Percentiles rank a stretch among this genome's conserved stretches.
Evolutionary conservation across 2,888 invertebrate genomes (phyloP).

Genomic region (Gnatocerus cornutus): DNA sequence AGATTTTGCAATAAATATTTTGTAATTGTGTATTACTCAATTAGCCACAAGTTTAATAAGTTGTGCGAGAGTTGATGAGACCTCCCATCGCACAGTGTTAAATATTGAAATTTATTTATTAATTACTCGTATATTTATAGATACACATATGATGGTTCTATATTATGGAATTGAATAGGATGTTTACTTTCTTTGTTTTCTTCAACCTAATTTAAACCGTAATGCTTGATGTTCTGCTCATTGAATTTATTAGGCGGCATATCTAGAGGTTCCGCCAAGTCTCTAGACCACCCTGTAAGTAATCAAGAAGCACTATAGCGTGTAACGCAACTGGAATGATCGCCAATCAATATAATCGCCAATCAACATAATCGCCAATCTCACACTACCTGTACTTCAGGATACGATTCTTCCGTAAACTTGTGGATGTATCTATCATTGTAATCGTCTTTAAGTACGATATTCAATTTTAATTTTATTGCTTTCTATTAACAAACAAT

Average conservation of each 20-base stretch:
- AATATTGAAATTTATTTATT: no score
- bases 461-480: no score
- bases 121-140: not conserved
- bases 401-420: constrained; percentile 37
- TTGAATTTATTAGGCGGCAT: constrained; percentile 44
- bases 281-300: constrained; percentile 53
- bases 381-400: constrained; percentile 50
- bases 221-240: constrained; percentile 46
- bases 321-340: constrained; percentile 54
- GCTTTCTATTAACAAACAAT: no score
- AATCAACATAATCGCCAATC: constrained; percentile 54
- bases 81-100: no score
- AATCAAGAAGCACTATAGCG: constrained; percentile 53
- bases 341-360: constrained; percentile 52
- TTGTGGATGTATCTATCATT: not conserved
- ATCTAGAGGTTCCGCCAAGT: constrained; percentile 35
- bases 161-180: not conserved
- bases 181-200: constrained; percentile 27
- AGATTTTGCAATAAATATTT: constrained; percentile 7
- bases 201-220: constrained; percentile 35
- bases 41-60: no score
- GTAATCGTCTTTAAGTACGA: no score
- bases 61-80: no score
- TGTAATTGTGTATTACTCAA: not conserved
- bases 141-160: not conserved